Conservation (phyloP, 2,888 invertebrate species). For the Tipula confusa region DNA sequence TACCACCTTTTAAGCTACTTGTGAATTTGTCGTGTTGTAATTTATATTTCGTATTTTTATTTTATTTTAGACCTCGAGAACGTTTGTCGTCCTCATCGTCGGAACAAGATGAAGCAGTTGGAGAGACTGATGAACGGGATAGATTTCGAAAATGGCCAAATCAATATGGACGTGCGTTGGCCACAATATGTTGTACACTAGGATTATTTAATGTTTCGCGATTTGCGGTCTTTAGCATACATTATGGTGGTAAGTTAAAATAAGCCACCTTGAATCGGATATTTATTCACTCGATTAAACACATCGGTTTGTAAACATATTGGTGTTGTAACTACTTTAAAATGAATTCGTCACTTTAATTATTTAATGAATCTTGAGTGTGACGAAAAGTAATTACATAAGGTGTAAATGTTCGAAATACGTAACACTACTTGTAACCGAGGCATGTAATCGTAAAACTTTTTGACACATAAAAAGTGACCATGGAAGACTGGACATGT, state of each 20-base stretch:
- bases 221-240: constrained; percentile 79
- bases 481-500: too few species aligned
- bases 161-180: constrained; percentile 71
- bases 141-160: constrained; percentile 58
- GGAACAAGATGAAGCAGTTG: constrained; percentile 31
- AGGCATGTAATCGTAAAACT: too few species aligned
- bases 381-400: too few species aligned
- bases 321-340: neutral
- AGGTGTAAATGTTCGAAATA: too few species aligned
- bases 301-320: neutral
- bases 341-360: neutral
- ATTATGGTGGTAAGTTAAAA: constrained; percentile 68
- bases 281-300: neutral
- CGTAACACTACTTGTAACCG: too few species aligned
- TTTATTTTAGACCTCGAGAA: neutral
- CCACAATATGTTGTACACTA: constrained; percentile 78
- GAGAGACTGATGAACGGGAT: neutral
- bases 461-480: too few species aligned
- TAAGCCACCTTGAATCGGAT: neutral
- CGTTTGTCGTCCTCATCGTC: constrained; percentile 34
- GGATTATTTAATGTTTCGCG: constrained; percentile 85
- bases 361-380: neutral
- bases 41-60: neutral
- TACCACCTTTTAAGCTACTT: neutral
- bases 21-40: neutral